Base-by-base conservation (phyloP, 2,797 vertebrate species). In the Prunella strophiata region DNA sequence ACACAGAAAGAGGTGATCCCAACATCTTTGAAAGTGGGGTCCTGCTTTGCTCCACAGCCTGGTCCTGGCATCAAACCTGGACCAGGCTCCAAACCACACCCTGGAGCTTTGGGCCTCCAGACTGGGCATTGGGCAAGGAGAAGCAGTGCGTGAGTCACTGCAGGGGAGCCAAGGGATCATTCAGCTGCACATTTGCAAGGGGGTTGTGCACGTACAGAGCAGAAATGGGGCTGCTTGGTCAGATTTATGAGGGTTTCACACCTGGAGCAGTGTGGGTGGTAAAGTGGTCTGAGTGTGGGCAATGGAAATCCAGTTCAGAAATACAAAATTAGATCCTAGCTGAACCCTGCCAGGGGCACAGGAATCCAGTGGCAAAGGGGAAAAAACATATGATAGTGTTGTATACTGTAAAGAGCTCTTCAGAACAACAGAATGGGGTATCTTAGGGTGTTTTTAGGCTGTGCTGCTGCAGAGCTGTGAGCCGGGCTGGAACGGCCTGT, bases 371-470 rank as follows among this genome's bases (percentile, higher is more conserved):
- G 43, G 45, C 38, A 54, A 87, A 65, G 15, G 23, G 25, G 19
- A 38, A 75, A 63, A 67, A 42, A 10, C 2, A 27, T 32, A 32
- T 55, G 22, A 15, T 30, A 47, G 23, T 8, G 32, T 4, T 59
- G 34, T 42, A 36, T 57, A 13, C 36, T 14, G 38, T 36, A 38
- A 78, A 67, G 54, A 85, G 20, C 52, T 45, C 82, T 62, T 57
- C 38, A 57, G 62, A 18, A 17, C 29, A 29, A 5, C 9, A 21
- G 19, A 55, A 59, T 0, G 14, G 63, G 38, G n/a, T 22, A 9
- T 25, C 40, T 32, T 8, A 25, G 0, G 0, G 19, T 12, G 51
- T 1, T 78, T 67, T 47, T 6, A 61, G 0, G 4, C 59, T 6
- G 38, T 0, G 1, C 9, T 2, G 4, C 5, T 38, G 36, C 3